Evolutionary conservation across 2,797 vertebrate species (phyloP).

Genomic region (Falco cherrug): DNA sequence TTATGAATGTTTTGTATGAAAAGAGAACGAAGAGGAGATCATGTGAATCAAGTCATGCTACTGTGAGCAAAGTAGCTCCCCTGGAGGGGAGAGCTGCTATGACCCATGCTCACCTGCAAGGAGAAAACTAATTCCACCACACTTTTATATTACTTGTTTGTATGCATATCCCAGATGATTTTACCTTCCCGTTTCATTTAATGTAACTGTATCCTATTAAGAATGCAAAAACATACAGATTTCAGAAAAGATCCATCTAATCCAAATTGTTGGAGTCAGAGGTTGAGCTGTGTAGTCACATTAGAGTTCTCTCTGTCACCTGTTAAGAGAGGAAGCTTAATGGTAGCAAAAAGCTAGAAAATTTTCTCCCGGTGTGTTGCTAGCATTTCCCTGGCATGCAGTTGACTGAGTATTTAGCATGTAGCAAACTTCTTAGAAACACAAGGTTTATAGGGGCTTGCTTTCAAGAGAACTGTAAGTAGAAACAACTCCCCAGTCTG

Average conservation of each 20-base stretch:
- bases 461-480: neutral
- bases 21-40: neutral
- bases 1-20: neutral
- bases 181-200: neutral
- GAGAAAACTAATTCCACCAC: neutral
- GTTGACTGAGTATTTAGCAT: neutral
- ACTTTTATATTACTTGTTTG: neutral
- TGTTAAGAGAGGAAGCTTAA: neutral
- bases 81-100: neutral
- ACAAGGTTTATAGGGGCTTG: neutral
- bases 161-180: neutral
- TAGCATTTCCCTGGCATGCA: neutral
- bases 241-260: neutral
- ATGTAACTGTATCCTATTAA: neutral
- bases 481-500: neutral
- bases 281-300: neutral
- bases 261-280: neutral
- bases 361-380: neutral
- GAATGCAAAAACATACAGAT: neutral
- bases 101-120: neutral
- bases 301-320: neutral
- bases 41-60: neutral
- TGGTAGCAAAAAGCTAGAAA: neutral
- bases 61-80: neutral
- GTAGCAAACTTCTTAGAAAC: neutral